A percentile compares a stretch with the other conserved stretches of the same genome.
Evolutionary conservation across 2,888 invertebrate genomes (phyloP).

Genomic region (Caenorhabditis panamensis): DNA sequence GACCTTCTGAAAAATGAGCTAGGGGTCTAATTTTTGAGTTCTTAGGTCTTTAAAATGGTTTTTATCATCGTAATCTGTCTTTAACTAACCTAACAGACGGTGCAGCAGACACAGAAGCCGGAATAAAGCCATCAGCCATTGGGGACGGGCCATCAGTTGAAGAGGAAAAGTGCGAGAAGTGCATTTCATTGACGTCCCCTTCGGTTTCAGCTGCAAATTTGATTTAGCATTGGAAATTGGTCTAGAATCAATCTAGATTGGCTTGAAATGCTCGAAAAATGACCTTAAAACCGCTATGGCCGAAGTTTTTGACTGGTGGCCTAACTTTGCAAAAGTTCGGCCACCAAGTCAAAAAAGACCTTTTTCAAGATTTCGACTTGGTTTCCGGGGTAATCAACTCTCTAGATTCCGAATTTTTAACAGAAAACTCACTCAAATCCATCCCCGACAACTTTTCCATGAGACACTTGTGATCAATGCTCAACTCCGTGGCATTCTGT

Average conservation of each 20-base stretch:
- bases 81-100: conserved; percentile 51
- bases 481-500: conserved; percentile 64
- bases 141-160: conserved; percentile 54
- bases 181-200: conserved; percentile 63
- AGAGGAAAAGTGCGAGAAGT: conserved; percentile 60
- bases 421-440: conserved; percentile 68
- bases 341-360: too few relatives aligned
- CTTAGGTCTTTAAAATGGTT: not conserved
- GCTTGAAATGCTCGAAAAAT: too few relatives aligned
- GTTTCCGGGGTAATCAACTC: too few relatives aligned
- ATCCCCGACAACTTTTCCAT: conserved; percentile 72
- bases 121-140: conserved; percentile 46
- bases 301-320: too few relatives aligned
- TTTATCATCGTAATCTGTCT: too few relatives aligned
- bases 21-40: not conserved
- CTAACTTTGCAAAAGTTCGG: too few relatives aligned
- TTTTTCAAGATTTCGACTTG: too few relatives aligned
- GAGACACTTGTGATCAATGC: conserved; percentile 71
- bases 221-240: too few relatives aligned
- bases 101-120: conserved; percentile 54
- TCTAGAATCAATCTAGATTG: too few relatives aligned
- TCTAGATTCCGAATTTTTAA: too few relatives aligned
- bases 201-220: conserved; percentile 67
- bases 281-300: too few relatives aligned
- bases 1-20: conserved; percentile 3